A percentile compares a stretch with the other conserved stretches of the same genome.
phyloP scores from a whole-genome alignment of 2,113 vertebrate genomes.

The Patagioenas fasciata region DNA sequence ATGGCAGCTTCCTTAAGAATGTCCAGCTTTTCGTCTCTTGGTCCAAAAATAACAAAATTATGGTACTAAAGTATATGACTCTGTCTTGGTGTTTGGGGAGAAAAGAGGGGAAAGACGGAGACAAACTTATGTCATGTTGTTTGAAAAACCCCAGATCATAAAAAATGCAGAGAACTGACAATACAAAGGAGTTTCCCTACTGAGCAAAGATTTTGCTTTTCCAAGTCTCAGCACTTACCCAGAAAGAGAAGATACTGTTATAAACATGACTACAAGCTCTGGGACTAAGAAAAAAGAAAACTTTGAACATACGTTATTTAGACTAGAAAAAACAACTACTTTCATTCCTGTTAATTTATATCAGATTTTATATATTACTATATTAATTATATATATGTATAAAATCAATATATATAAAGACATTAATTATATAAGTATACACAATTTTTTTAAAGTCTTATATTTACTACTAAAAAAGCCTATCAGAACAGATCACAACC shows the following conservation, averaged over 20 bases:
- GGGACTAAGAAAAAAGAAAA: not conserved
- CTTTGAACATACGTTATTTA: not conserved
- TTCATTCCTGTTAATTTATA: not conserved
- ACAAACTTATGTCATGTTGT: not conserved
- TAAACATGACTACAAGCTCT: not conserved
- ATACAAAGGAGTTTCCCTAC: not conserved
- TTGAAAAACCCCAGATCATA: not conserved
- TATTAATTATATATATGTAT: not conserved
- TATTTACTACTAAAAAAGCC: not conserved
- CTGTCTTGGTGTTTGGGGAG: not conserved
- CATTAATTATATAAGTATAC: no score
- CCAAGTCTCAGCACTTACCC: not conserved
- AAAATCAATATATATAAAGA: not conserved
- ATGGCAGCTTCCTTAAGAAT: not conserved
- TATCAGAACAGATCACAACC: not conserved
- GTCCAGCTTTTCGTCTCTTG: not conserved
- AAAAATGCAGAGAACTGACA: not conserved
- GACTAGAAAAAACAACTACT: not conserved
- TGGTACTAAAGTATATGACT: not conserved
- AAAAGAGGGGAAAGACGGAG: not conserved
- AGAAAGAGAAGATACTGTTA: not conserved
- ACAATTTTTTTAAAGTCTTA: not conserved
- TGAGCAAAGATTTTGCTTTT: not conserved
- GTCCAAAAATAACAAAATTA: not conserved
- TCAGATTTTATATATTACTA: not conserved